phyloP scores from a whole-genome alignment of 2,797 vertebrate species.

The Gouania willdenowi region DNA sequence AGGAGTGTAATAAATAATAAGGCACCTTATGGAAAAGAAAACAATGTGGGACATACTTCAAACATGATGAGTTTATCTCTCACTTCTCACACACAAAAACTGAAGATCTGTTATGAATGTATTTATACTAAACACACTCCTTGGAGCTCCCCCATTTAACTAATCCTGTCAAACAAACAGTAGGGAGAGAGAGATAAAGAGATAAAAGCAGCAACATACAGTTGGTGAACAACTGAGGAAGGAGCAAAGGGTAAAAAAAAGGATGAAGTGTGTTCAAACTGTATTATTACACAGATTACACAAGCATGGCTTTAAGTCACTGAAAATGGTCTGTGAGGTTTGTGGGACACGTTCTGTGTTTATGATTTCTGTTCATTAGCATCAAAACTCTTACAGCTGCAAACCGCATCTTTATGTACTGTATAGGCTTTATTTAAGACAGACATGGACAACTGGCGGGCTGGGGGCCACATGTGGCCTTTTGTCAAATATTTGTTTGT shows the following conservation, averaged over 20 bases:
- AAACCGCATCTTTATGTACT: conserved; percentile 17
- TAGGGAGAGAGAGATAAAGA: conserved; percentile 26
- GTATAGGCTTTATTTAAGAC: too few relatives aligned
- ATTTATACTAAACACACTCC: conserved; percentile 67
- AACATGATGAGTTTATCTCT: conserved; percentile 6
- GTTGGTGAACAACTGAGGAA: conserved; percentile 33
- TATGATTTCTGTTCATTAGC: conserved; percentile 30
- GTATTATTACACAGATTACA: conserved; percentile 29
- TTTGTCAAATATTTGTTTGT: too few relatives aligned
- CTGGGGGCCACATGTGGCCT: too few relatives aligned
- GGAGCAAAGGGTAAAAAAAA: conserved; percentile 25
- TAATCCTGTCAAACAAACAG: conserved; percentile 65
- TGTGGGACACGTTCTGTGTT: conserved; percentile 10
- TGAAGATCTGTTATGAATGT: conserved; percentile 41
- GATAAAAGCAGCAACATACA: conserved; percentile 35
- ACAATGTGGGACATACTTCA: conserved; percentile 8
- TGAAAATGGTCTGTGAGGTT: conserved; percentile 28
- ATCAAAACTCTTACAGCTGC: conserved; percentile 36
- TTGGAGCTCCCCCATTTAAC: conserved; percentile 47
- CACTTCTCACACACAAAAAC: conserved; percentile 14
- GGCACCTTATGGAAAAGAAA: conserved; percentile 2
- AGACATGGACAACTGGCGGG: too few relatives aligned
- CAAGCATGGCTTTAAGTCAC: conserved; percentile 16
- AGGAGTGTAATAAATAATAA: conserved; percentile 38
- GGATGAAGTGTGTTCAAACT: conserved; percentile 35